Conservation (phyloP, 2,113 vertebrate species). For the Barbus barbus region DNA sequence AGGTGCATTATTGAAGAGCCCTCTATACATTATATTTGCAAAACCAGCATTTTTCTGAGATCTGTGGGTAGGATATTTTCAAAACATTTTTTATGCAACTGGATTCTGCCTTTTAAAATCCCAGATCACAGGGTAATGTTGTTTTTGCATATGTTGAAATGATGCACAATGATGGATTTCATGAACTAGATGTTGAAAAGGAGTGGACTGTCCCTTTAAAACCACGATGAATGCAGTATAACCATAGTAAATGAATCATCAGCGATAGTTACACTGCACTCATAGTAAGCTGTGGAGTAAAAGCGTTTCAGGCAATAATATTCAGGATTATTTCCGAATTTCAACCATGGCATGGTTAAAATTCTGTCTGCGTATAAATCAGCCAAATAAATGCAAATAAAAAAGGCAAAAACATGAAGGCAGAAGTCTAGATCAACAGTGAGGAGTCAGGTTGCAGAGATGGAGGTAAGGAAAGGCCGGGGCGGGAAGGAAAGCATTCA, state of each 20-base stretch:
- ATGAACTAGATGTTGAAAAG: slow-evolving; percentile 23
- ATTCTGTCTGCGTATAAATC: slow-evolving; percentile 77
- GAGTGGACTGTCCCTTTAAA: slow-evolving; percentile 11
- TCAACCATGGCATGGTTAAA: slow-evolving; percentile 75
- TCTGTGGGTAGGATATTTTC: background rate
- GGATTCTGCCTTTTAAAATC: background rate
- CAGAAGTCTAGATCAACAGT: slow-evolving; percentile 73
- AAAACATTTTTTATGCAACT: background rate
- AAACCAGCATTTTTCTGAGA: slow-evolving; percentile 37
- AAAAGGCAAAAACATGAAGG: slow-evolving; percentile 77
- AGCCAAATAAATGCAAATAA: slow-evolving; percentile 70
- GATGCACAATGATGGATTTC: slow-evolving; percentile 3
- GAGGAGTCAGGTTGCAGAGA: slow-evolving; percentile 70
- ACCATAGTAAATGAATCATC: background rate
- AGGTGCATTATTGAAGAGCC: background rate
- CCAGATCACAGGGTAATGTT: slow-evolving; percentile 32
- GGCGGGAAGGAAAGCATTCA: too few relatives aligned
- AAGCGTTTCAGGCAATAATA: slow-evolving; percentile 62
- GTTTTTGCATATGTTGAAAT: slow-evolving; percentile 12
- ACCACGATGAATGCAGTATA: slow-evolving; percentile 16
- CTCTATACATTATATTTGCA: background rate
- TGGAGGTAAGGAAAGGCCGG: slow-evolving; percentile 68
- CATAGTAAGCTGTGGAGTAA: slow-evolving; percentile 52
- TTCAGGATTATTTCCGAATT: slow-evolving; percentile 76
- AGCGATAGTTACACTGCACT: slow-evolving; percentile 51